These are phyloP conservation scores for Pararge aegeria DNA, from an alignment of 1,140 invertebrate genomes.

Conservation along the genomic window DNA sequence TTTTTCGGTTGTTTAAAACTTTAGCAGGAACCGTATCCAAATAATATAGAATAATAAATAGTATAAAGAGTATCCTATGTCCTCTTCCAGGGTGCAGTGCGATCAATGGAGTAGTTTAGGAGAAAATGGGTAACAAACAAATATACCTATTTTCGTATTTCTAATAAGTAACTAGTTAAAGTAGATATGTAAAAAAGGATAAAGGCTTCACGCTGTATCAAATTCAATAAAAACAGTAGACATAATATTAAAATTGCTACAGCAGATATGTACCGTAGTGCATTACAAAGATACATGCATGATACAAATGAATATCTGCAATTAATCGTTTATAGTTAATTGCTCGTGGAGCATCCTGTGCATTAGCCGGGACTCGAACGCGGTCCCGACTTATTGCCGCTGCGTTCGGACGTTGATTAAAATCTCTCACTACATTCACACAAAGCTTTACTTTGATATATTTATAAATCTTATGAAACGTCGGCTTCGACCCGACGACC, in stretches of 20 bases:
- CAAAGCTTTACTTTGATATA: conserved; percentile 75
- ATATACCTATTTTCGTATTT: too few relatives aligned
- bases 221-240: background rate
- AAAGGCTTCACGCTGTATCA: too few relatives aligned
- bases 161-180: too few relatives aligned
- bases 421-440: conserved; percentile 73
- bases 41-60: too few relatives aligned
- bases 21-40: too few relatives aligned
- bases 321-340: conserved; percentile 1
- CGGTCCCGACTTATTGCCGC: conserved; percentile 42
- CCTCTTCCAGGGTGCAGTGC: too few relatives aligned
- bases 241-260: background rate
- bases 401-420: conserved; percentile 71
- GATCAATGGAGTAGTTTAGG: too few relatives aligned
- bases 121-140: too few relatives aligned
- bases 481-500: conserved; percentile 46
- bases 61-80: too few relatives aligned
- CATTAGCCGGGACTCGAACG: conserved; percentile 44
- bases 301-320: background rate
- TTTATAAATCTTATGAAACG: conserved; percentile 73
- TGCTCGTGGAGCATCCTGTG: conserved; percentile 38
- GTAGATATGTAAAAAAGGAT: too few relatives aligned
- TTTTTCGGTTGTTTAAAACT: too few relatives aligned
- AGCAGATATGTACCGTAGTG: background rate
- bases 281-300: background rate